phyloP scores from a whole-genome alignment of 2,113 vertebrate species.

The Scatophagus argus region DNA sequence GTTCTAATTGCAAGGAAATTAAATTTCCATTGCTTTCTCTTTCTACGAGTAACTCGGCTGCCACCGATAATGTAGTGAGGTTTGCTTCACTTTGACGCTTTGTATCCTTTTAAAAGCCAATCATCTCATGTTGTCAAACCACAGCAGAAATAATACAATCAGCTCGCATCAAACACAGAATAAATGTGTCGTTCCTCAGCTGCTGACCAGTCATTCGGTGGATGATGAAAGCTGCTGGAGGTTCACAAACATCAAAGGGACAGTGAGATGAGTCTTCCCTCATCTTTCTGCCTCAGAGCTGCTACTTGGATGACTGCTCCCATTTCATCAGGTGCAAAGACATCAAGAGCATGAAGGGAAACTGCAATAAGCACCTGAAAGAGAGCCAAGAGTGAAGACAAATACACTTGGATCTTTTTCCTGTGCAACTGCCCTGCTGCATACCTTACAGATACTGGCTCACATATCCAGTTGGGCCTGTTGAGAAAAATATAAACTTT shows the following conservation, averaged over 20 bases:
- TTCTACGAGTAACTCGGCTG: conserved; percentile 29
- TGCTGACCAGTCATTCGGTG: conserved; percentile 14
- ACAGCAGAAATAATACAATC: conserved; percentile 42
- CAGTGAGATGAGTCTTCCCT: conserved; percentile 47
- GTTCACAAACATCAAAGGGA: conserved; percentile 45
- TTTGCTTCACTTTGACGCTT: conserved; percentile 52
- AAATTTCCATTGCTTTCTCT: conserved; percentile 69
- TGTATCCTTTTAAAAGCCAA: conserved; percentile 54
- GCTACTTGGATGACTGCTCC: conserved; percentile 68
- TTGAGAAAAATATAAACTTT: conserved; percentile 3
- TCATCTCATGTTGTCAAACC: conserved; percentile 56
- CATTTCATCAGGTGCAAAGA: conserved; percentile 72
- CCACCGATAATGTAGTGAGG: conserved; percentile 43
- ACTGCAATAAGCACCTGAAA: conserved; percentile 73
- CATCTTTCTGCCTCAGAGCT: conserved; percentile 51
- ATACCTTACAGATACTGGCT: conserved; percentile 14
- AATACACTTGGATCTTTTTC: conserved; percentile 62
- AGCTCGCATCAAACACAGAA: conserved; percentile 23
- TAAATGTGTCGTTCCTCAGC: conserved; percentile 28
- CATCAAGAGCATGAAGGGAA: conserved; percentile 64
- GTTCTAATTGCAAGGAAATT: conserved; percentile 79
- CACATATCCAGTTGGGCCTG: background rate
- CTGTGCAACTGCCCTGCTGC: conserved; percentile 37
- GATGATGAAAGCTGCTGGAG: conserved; percentile 44
- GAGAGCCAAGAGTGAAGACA: conserved; percentile 73